phyloP scores from a whole-genome alignment of 30 jellyfish, hydroid and myxozoan species.

The Pelagia noctiluca region DNA sequence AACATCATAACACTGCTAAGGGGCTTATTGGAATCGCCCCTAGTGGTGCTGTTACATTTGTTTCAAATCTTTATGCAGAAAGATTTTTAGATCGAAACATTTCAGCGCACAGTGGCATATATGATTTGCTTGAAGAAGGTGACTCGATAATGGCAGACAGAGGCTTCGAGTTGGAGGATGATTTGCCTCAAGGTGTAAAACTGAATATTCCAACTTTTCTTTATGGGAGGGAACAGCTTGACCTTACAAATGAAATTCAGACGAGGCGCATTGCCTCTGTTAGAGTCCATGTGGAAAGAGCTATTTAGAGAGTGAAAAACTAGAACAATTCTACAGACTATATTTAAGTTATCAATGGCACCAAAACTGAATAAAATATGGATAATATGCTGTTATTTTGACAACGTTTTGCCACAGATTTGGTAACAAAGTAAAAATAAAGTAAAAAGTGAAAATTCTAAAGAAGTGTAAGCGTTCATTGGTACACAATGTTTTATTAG shows the following conservation, averaged over 20 bases:
- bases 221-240: slow-evolving; percentile 24
- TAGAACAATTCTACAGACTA: slow-evolving; percentile 33
- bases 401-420: slow-evolving; percentile 42
- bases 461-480: not conserved
- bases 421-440: slow-evolving; percentile 29
- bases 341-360: slow-evolving; percentile 44
- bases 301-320: slow-evolving; percentile 31
- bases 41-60: slow-evolving; percentile 59
- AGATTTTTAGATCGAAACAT: slow-evolving; percentile 35
- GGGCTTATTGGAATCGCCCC: slow-evolving; percentile 49
- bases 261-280: slow-evolving; percentile 34
- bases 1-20: slow-evolving; percentile 55
- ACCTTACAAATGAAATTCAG: not conserved
- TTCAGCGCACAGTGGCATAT: slow-evolving; percentile 44
- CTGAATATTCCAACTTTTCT: slow-evolving; percentile 60
- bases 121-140: slow-evolving; percentile 20
- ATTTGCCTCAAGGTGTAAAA: slow-evolving; percentile 26
- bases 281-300: slow-evolving; percentile 23
- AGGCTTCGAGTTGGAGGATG: slow-evolving; percentile 54
- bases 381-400: slow-evolving; percentile 40
- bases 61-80: slow-evolving; percentile 49
- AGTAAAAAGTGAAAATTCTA: too few species aligned
- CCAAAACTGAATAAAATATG: slow-evolving; percentile 30
- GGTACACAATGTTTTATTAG: not conserved
- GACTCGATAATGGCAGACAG: slow-evolving; percentile 66